phyloP scores from a whole-genome alignment of 2,797 vertebrate species.

The Sebastes oblongus region DNA sequence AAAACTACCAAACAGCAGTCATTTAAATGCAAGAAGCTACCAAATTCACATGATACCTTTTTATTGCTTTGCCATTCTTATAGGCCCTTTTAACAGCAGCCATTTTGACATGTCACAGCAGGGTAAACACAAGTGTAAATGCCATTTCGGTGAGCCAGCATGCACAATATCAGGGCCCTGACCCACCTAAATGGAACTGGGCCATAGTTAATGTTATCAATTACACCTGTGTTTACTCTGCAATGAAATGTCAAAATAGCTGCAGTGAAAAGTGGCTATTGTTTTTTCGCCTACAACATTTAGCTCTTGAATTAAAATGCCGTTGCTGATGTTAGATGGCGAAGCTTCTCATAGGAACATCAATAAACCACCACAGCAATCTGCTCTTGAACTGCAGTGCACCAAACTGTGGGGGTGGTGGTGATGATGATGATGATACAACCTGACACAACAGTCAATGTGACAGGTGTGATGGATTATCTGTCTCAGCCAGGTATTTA shows the following conservation, averaged over 20 bases:
- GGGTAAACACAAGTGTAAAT: too few species aligned
- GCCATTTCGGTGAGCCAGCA: too few species aligned
- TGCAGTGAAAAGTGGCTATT: neutral
- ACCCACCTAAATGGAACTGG: too few species aligned
- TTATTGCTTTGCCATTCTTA: neutral
- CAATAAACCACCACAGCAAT: neutral
- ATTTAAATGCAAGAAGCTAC: neutral
- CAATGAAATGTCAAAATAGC: neutral
- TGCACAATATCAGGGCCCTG: too few species aligned
- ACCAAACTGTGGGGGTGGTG: neutral
- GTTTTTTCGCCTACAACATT: neutral
- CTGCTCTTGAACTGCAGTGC: neutral
- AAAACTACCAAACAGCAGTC: neutral
- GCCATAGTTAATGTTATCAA: too few species aligned
- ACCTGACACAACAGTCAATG: neutral
- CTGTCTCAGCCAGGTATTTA: neutral
- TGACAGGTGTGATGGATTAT: neutral
- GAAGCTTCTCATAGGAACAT: neutral
- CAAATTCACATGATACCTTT: neutral
- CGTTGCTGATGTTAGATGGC: neutral
- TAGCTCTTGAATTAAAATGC: neutral
- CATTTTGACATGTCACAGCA: too few species aligned
- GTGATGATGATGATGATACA: neutral
- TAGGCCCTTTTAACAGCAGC: too few species aligned
- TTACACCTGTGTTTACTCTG: too few species aligned